Percentiles rank a stretch among this genome's conserved stretches.
phyloP scores from a whole-genome alignment of 2,888 invertebrate genomes.

The Melanostoma scalare region DNA sequence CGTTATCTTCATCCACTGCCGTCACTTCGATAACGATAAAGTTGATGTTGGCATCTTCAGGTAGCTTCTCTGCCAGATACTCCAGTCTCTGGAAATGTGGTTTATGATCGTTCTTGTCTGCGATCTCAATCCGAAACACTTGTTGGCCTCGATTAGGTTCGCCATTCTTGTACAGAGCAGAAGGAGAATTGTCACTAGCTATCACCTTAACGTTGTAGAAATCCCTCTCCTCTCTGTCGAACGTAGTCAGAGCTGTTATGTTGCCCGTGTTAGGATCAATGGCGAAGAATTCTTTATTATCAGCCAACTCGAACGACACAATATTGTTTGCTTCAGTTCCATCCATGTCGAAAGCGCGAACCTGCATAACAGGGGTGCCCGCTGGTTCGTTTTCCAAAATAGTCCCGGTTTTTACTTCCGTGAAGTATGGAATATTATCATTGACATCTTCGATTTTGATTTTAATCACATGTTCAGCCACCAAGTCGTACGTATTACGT shows the following conservation, averaged over 20 bases:
- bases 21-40: constrained; percentile 93
- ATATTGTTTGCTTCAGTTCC: constrained; percentile 92
- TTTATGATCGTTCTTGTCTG: constrained; percentile 97
- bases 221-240: constrained; percentile 93
- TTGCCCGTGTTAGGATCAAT: constrained; percentile 94
- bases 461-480: constrained; percentile 89
- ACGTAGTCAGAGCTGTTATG: constrained; percentile 90
- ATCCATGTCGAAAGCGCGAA: constrained; percentile 92
- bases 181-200: constrained; percentile 94
- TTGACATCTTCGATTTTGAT: constrained; percentile 94
- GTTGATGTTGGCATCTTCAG: constrained; percentile 92
- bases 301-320: constrained; percentile 89
- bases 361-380: constrained; percentile 94
- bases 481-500: constrained; percentile 90
- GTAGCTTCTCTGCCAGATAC: constrained; percentile 89
- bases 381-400: constrained; percentile 92
- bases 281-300: constrained; percentile 88
- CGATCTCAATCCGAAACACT: constrained; percentile 94
- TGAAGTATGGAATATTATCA: constrained; percentile 94
- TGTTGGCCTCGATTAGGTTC: constrained; percentile 90
- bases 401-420: constrained; percentile 90
- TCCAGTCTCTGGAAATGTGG: constrained; percentile 92
- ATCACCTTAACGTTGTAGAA: constrained; percentile 95
- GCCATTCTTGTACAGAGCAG: constrained; percentile 86
- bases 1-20: constrained; percentile 94